These are phyloP conservation scores for Hippopotamus amphibius DNA, from an alignment of 2,113 vertebrate genomes.

Conservation along the genomic window DNA sequence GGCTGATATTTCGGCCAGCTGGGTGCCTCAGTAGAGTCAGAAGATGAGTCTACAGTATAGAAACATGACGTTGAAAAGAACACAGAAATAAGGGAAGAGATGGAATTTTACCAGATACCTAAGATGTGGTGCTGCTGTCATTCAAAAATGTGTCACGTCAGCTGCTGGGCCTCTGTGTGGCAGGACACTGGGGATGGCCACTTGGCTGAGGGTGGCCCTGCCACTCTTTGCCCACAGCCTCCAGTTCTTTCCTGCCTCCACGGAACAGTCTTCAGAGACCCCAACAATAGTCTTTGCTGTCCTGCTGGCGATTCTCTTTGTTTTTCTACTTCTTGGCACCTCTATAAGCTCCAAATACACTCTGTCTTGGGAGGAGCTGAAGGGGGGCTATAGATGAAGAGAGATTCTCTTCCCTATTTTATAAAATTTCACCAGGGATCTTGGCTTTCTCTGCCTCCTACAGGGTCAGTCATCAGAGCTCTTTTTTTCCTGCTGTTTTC, in stretches of 20 bases:
- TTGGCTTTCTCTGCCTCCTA: conserved; percentile 21
- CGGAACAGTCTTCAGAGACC: neutral
- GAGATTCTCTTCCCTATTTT: neutral
- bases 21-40: neutral
- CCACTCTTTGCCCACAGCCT: neutral
- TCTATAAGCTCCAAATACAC: neutral
- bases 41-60: neutral
- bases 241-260: neutral
- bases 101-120: neutral
- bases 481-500: neutral
- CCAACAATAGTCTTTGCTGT: neutral
- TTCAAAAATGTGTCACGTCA: neutral
- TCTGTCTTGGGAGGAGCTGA: neutral
- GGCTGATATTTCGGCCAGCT: neutral
- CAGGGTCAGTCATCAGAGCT: neutral
- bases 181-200: neutral
- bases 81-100: neutral
- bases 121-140: neutral
- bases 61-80: neutral
- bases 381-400: neutral
- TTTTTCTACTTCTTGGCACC: conserved; percentile 36
- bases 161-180: neutral
- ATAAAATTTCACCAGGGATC: conserved; percentile 40
- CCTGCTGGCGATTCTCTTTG: neutral
- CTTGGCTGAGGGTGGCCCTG: neutral